A percentile compares a stretch with the other conserved stretches of the same genome.
These are phyloP conservation scores for Zosterops japonicus DNA, from an alignment of 2,113 vertebrate genomes.

Conservation along the genomic window DNA sequence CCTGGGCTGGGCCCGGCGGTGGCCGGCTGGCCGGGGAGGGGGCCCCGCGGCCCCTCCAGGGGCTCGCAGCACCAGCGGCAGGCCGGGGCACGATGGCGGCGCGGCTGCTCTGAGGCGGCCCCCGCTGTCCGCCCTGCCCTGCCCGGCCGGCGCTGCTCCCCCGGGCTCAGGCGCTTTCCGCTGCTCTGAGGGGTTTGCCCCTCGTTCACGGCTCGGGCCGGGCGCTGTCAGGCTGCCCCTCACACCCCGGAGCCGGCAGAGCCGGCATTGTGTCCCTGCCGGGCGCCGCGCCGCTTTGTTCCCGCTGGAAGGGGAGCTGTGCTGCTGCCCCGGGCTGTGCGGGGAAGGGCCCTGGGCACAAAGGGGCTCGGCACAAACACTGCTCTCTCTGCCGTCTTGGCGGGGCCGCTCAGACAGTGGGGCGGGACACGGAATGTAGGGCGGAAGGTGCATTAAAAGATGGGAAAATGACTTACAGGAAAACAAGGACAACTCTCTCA, in stretches of 20 bases:
- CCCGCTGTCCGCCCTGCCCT: neutral
- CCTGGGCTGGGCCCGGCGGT: no score
- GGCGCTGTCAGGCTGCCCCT: neutral
- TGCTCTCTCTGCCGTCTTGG: neutral
- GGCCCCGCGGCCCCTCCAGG: neutral
- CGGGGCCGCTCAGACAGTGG: neutral
- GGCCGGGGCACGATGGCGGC: neutral
- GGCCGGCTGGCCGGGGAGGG: no score
- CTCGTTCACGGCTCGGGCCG: fast-evolving
- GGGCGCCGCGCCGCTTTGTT: fast-evolving
- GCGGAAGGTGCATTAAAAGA: fast-evolving
- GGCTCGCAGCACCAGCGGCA: fast-evolving
- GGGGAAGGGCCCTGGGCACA: neutral
- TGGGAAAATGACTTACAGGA: neutral
- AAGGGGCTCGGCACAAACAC: fast-evolving
- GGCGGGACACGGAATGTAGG: fast-evolving
- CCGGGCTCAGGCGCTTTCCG: fast-evolving
- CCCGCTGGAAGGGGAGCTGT: fast-evolving
- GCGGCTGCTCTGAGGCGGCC: neutral
- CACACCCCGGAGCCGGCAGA: no score
- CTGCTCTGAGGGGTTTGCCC: fast-evolving
- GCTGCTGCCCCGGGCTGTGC: neutral
- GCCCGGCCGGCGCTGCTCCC: neutral
- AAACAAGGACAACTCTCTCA: fast-evolving
- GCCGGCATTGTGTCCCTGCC: fast-evolving